A percentile compares a stretch with the other conserved stretches of the same genome.
Conservation (phyloP, 2,888 invertebrate genomes). For the Ischnus inquisitorius region DNA sequence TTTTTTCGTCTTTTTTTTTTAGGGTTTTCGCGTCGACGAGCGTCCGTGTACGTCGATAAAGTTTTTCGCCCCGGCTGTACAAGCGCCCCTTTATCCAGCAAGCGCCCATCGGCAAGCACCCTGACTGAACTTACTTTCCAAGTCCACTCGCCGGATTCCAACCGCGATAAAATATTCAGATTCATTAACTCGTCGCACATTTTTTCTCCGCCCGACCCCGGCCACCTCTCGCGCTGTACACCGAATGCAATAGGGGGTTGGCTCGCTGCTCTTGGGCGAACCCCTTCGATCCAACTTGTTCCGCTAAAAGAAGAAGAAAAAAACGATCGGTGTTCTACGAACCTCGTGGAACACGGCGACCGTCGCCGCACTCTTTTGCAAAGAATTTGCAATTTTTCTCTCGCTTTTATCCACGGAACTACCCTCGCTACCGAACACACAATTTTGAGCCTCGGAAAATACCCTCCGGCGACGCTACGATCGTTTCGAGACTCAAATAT, state of each 20-base stretch:
- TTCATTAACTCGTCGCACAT: slow-evolving; percentile 69
- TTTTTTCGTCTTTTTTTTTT: slow-evolving; percentile 24
- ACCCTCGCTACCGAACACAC: slow-evolving; percentile 34
- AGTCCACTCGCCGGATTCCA: slow-evolving; percentile 59
- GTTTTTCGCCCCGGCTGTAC: slow-evolving; percentile 35
- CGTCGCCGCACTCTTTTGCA: slow-evolving; percentile 25
- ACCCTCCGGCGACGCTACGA: neutral
- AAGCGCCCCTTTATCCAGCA: slow-evolving; percentile 8
- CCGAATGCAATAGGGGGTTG: slow-evolving; percentile 11
- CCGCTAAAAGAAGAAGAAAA: slow-evolving; percentile 16
- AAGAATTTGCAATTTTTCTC: slow-evolving; percentile 54
- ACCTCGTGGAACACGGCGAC: slow-evolving; percentile 41
- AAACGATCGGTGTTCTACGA: slow-evolving; percentile 41
- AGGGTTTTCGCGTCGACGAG: slow-evolving; percentile 18
- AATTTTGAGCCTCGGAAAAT: slow-evolving; percentile 48
- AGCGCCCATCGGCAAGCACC: slow-evolving; percentile 29
- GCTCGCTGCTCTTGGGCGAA: slow-evolving; percentile 29
- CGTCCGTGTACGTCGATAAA: slow-evolving; percentile 52
- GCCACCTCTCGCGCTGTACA: slow-evolving; percentile 34
- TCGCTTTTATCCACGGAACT: slow-evolving; percentile 16
- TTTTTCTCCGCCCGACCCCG: slow-evolving; percentile 48
- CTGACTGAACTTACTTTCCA: slow-evolving; percentile 63
- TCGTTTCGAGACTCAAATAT: slow-evolving; percentile 34
- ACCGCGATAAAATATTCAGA: slow-evolving; percentile 69
- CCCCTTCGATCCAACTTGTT: slow-evolving; percentile 67